phyloP scores from a whole-genome alignment of 2,888 invertebrate genomes.

The Aspidiotus destructor region DNA sequence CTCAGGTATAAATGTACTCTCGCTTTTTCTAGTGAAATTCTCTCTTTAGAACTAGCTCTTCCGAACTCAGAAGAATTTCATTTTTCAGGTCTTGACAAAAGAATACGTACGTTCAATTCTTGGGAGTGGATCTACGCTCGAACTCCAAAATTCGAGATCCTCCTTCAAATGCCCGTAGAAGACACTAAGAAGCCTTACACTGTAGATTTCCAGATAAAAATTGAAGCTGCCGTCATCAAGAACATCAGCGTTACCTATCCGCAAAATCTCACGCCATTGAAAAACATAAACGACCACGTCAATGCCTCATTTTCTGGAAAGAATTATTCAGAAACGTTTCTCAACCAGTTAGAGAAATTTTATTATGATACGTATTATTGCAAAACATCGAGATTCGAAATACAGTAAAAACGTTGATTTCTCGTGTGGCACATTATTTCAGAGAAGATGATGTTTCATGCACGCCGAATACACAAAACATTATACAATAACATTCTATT shows the following conservation, averaged over 20 bases:
- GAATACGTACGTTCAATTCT: constrained; percentile 57
- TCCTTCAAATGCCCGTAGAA: constrained; percentile 37
- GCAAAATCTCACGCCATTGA: constrained; percentile 8
- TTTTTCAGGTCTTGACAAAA: constrained; percentile 55
- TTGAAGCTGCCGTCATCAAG: constrained; percentile 12
- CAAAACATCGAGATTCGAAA: too few species aligned
- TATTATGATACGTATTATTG: too few species aligned
- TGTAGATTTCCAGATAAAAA: constrained; percentile 6
- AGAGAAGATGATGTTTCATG: too few species aligned
- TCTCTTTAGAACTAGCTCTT: not conserved
- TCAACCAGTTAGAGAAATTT: too few species aligned
- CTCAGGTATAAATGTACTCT: constrained; percentile 50
- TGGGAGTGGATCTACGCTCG: constrained; percentile 86
- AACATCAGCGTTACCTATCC: constrained; percentile 12
- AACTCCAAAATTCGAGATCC: constrained; percentile 73
- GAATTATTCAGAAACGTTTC: too few species aligned
- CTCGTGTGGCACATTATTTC: too few species aligned
- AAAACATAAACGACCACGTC: constrained; percentile 6
- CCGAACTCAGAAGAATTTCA: constrained; percentile 9
- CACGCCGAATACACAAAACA: too few species aligned
- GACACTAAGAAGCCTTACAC: not conserved
- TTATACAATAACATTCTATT: too few species aligned
- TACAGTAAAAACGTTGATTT: too few species aligned
- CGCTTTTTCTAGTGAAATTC: not conserved
- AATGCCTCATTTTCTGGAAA: not conserved